Evolutionary conservation across 2,888 invertebrate genomes (phyloP).

Genomic region (Lycocerus yunnanus): DNA sequence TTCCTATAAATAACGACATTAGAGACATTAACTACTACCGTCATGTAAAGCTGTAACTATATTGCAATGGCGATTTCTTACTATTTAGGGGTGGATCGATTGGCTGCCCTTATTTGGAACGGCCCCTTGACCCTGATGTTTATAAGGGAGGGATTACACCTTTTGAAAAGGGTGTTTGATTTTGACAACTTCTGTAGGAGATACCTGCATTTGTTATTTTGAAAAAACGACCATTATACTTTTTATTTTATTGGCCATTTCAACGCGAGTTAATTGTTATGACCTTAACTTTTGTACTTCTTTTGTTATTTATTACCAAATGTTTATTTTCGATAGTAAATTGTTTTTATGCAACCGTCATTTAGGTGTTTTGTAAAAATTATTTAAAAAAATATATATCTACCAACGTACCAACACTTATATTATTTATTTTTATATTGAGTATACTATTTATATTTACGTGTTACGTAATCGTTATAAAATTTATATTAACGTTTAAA

Average conservation of each 20-base stretch:
- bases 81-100: conserved; percentile 32
- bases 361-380: not conserved
- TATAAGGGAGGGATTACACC: conserved; percentile 19
- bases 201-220: not conserved
- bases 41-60: not conserved
- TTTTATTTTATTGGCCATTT: not conserved
- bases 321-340: not conserved
- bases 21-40: too few relatives aligned
- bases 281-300: not conserved
- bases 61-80: conserved; percentile 32
- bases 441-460: not conserved
- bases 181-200: not conserved
- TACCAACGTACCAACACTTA: not conserved
- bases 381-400: not conserved
- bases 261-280: not conserved
- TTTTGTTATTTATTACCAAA: not conserved
- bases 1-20: too few relatives aligned
- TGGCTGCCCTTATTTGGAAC: conserved; percentile 30
- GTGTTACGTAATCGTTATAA: not conserved
- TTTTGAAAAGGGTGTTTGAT: conserved; percentile 17
- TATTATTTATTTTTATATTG: not conserved
- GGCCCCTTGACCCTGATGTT: conserved; percentile 34
- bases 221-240: not conserved
- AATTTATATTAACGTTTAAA: not conserved
- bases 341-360: not conserved